phyloP scores from a whole-genome alignment of 2,113 vertebrate genomes.

The Mustelus asterias region DNA sequence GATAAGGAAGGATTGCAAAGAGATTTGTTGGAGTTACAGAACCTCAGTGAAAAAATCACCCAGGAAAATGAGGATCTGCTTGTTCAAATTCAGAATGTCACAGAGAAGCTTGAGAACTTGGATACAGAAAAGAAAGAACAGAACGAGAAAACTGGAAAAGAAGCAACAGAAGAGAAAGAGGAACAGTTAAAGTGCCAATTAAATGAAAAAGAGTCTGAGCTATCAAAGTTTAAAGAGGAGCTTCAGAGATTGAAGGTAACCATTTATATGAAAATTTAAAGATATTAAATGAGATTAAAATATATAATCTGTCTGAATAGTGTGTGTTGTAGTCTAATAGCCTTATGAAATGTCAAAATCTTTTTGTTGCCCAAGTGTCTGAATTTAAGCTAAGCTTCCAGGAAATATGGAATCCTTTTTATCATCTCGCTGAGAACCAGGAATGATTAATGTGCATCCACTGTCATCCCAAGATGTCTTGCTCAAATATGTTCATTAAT shows the following conservation, averaged over 20 bases:
- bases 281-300: background rate
- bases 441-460: background rate
- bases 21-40: constrained; percentile 71
- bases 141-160: constrained; percentile 40
- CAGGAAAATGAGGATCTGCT: constrained; percentile 70
- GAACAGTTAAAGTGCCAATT: constrained; percentile 58
- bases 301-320: background rate
- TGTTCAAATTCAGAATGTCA: constrained; percentile 51
- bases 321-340: background rate
- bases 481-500: background rate
- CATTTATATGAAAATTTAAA: constrained; percentile 40
- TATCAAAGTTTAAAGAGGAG: constrained; percentile 66
- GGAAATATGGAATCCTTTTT: background rate
- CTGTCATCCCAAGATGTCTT: background rate
- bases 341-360: background rate
- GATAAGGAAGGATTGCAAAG: constrained; percentile 65
- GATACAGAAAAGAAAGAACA: constrained; percentile 54
- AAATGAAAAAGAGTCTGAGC: constrained; percentile 68
- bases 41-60: constrained; percentile 60
- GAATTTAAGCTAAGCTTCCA: background rate
- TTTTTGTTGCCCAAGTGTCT: background rate
- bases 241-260: constrained; percentile 73
- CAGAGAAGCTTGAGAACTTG: constrained; percentile 51
- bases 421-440: background rate
- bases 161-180: constrained; percentile 39